These are phyloP conservation scores for Sebastes vulpes DNA, from an alignment of 2,797 vertebrate genomes.

Conservation along the genomic window DNA sequence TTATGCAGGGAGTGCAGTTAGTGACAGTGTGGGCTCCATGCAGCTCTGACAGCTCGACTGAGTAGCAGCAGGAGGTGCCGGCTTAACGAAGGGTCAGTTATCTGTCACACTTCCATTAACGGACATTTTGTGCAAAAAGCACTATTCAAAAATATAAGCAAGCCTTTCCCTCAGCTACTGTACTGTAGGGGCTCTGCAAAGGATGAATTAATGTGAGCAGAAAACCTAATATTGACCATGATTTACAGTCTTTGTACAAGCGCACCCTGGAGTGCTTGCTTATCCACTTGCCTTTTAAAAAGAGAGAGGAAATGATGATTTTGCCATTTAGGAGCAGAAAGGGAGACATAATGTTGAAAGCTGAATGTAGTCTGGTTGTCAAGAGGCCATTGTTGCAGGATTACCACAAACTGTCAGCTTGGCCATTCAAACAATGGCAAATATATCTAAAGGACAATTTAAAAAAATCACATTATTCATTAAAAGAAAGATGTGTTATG, in stretches of 20 bases:
- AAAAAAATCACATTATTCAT: neutral
- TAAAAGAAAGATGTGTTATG: neutral
- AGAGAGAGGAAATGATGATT: constrained; percentile 1
- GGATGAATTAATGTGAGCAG: constrained; percentile 18
- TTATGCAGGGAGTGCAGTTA: neutral
- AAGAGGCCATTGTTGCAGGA: neutral
- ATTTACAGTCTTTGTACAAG: constrained; percentile 27
- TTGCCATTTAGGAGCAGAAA: constrained; percentile 3
- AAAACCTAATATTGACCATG: constrained; percentile 38
- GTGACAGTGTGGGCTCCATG: neutral
- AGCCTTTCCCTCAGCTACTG: neutral
- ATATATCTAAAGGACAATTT: neutral
- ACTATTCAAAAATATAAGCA: constrained; percentile 9
- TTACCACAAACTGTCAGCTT: constrained; percentile 4
- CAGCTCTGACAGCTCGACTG: neutral
- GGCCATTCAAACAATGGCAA: neutral
- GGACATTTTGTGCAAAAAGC: constrained; percentile 18
- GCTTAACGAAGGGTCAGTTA: neutral
- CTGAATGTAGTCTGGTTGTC: neutral
- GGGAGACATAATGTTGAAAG: constrained; percentile 4
- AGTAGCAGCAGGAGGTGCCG: neutral
- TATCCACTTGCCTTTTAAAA: constrained; percentile 26
- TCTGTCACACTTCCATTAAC: constrained; percentile 29
- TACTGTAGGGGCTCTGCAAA: neutral
- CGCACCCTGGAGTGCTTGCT: constrained; percentile 18